Percentiles rank a stretch among this genome's conserved stretches.
phyloP scores from a whole-genome alignment of 2,888 invertebrate genomes.

The Drosophila austrosaltans region DNA sequence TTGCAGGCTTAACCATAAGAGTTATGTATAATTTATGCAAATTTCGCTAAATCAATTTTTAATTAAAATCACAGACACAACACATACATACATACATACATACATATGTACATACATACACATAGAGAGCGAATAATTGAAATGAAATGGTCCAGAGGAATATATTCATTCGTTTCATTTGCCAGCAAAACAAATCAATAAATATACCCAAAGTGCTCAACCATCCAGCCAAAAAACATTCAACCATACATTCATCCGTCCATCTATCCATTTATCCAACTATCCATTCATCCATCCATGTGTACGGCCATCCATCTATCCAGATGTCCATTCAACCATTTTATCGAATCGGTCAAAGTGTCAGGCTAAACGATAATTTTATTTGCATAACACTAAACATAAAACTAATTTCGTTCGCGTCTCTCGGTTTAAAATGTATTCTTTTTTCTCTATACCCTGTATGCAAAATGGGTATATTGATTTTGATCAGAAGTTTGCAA shows the following conservation, averaged over 20 bases:
- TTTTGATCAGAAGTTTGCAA: no score
- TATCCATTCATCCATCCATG: slow-evolving; percentile 48
- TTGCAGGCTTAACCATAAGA: slow-evolving; percentile 59
- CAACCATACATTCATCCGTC: slow-evolving; percentile 51
- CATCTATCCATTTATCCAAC: slow-evolving; percentile 37
- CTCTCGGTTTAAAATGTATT: slow-evolving; percentile 21
- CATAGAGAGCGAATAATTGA: slow-evolving; percentile 4
- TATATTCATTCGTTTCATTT: slow-evolving; percentile 2
- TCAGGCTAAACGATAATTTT: slow-evolving; percentile 54
- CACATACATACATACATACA: slow-evolving; percentile 20
- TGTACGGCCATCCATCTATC: slow-evolving; percentile 36
- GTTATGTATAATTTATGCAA: slow-evolving; percentile 76
- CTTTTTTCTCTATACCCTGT: not conserved
- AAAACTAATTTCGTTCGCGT: slow-evolving; percentile 43
- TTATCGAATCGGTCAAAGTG: slow-evolving; percentile 38
- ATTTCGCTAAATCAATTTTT: slow-evolving; percentile 75
- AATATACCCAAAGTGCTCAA: slow-evolving; percentile 27
- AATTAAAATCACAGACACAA: slow-evolving; percentile 63
- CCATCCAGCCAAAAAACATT: slow-evolving; percentile 28
- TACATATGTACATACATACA: slow-evolving; percentile 20
- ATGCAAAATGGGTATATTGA: no score
- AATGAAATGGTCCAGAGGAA: slow-evolving; percentile 13
- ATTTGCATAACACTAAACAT: slow-evolving; percentile 68
- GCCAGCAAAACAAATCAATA: slow-evolving; percentile 67
- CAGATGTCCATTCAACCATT: slow-evolving; percentile 35